Evolutionary conservation across 1,140 invertebrate species (phyloP), one percentile per base, ranked within the genome.

Genomic region (Mactra quadrangularis): DNA sequence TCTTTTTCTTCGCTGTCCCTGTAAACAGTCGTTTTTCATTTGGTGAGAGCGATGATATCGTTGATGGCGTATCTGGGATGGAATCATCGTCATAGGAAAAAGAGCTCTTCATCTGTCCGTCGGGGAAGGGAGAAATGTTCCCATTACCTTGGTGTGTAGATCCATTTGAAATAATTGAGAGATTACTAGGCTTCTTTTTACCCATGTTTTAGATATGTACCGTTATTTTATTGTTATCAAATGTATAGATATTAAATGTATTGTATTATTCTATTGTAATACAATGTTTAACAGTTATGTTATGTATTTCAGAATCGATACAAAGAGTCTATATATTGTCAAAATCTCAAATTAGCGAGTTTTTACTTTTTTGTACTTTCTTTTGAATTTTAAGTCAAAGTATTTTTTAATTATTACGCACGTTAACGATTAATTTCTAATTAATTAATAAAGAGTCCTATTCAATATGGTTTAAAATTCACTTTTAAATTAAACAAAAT

Each of bases 141-240:
- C 68, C 68, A 35, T 72, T 72, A 15, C 50, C 52, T 3, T 35
- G 13, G 6, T 55, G 1, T 25, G 38, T 41, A 41, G 70, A 57
- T 35, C 70, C 70, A 57, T 72, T 72, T 2, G 52, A 35, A 29
- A 55, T 38, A 2, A 72, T 19, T 22, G 70, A 57, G 33, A 72
- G 41, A n/a, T 19, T 15, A 31, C n/a, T n/a, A 3, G 50, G 50
- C 27, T 72, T 72, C 41, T n/a, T 55, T 31, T 50, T 25, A 38
- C 31, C 45, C 22, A 11, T 47, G 19, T 9, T 19, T 31, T 29
- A 47, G 13, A 29, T 9, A 25, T 60, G 19, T 19, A 62, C 3
- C 11, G n/a, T 27, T 38, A 62, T 19, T 27, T 55, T 19, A 6
- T 19, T 9, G 52, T 4, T 6, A 55, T 27, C 4, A 11, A 19